A percentile compares a stretch with the other conserved stretches of the same genome.
phyloP scores from a whole-genome alignment of 2,113 vertebrate genomes.

The Protomyctophum bolini region DNA sequence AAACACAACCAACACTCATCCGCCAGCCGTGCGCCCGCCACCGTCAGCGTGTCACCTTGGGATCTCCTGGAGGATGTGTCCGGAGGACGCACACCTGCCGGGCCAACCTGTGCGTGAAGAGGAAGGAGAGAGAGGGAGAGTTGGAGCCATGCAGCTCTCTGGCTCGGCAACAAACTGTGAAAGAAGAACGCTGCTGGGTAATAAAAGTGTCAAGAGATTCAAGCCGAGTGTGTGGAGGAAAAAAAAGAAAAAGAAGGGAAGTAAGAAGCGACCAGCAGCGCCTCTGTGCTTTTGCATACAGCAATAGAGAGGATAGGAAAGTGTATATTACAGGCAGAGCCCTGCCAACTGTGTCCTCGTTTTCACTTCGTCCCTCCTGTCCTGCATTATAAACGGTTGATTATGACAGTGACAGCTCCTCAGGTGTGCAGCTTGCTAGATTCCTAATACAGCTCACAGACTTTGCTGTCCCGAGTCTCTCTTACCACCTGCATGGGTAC shows the following conservation, averaged over 20 bases:
- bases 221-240: conserved; percentile 7
- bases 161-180: conserved; percentile 39
- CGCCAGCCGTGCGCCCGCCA: conserved; percentile 40
- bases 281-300: conserved; percentile 20
- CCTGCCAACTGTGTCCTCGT: conserved; percentile 62
- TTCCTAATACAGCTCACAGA: conserved; percentile 75
- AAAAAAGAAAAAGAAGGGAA: neutral
- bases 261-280: neutral
- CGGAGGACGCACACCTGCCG: conserved; percentile 62
- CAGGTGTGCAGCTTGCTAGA: conserved; percentile 72
- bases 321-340: conserved; percentile 51
- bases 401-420: conserved; percentile 74
- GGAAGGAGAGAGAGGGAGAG: conserved; percentile 35
- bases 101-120: conserved; percentile 43
- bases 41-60: conserved; percentile 73
- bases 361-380: conserved; percentile 60
- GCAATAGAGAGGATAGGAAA: conserved; percentile 46
- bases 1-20: conserved; percentile 42
- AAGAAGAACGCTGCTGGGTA: conserved; percentile 8
- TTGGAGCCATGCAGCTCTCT: conserved; percentile 31
- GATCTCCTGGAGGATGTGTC: conserved; percentile 61
- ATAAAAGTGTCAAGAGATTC: conserved; percentile 28
- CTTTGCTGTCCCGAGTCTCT: conserved; percentile 54
- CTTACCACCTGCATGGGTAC: conserved; percentile 50
- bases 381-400: conserved; percentile 72